Base-by-base conservation (phyloP, 2,888 invertebrate species). In the Brachylomia viminalis region DNA sequence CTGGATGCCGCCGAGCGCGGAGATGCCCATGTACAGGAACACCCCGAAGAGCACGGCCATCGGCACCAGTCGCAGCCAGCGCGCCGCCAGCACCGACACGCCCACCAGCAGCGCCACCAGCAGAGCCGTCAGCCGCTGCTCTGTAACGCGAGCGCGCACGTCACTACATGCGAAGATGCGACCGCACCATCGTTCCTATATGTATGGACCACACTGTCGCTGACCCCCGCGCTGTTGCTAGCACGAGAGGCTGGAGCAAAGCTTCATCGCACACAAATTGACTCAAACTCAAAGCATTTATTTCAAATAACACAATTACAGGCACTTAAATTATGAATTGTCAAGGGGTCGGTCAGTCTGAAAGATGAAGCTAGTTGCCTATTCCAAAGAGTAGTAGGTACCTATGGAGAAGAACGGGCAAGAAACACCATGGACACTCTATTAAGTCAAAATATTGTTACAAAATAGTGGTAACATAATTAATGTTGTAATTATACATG, bases 21-120 rank as follows among this genome's bases (percentile, higher is more conserved):
- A 99, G 83, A 99, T 98, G 73, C 99, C 99, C 99, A 99, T 99
- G 95, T 99, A 99, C 30, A 99, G 97, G 96, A 99, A 99, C 47
- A 99, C 99, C 38, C 99, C 99, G 92, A 99, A 99, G 38, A 99
- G 97, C 72, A 99, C 99, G n/a, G 99, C 98, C 97, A 99, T 98
- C 0, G 99, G 99, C 81, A 99, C 98, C 74, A 98, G 97, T 45
- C 98, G 97, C 74, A 99, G 96, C 79, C 98, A 96, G 11, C 98
- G 97, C 3, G 98, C 97, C 97, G 99, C 98, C 72, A 98, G 95
- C 56, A 99, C 98, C 0, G 99, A 99, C 30, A 98, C 92, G 11
- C 99, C 99, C 77, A 98, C 98, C 89, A 99, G 95, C 15, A 98
- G 91, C 1, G 99, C 97, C 5, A 99, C 98, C 75, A 98, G 95